Evolutionary conservation across 2,797 vertebrate species (phyloP).

Genomic region (Urosaurus nigricauda): DNA sequence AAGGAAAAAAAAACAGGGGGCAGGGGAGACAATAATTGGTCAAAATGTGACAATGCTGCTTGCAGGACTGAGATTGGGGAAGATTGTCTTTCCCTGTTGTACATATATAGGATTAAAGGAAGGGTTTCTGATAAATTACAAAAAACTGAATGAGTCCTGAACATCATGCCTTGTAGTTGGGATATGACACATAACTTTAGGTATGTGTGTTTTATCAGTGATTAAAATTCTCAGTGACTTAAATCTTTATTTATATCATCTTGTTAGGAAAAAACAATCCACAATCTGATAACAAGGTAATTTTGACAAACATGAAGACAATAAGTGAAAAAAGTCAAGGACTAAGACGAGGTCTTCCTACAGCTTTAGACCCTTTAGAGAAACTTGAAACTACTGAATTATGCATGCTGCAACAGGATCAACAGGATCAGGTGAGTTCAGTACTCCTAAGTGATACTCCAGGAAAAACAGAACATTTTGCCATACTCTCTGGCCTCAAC

Average conservation of each 20-base stretch:
- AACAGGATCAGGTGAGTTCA: constrained; percentile 45
- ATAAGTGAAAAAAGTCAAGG: constrained; percentile 78
- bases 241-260: constrained; percentile 51
- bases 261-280: constrained; percentile 82
- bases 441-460: neutral
- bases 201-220: neutral
- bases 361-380: constrained; percentile 47
- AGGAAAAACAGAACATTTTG: constrained; percentile 69
- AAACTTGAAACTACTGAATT: constrained; percentile 64
- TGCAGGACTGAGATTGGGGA: too few species aligned
- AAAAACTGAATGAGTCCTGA: neutral
- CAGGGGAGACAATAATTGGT: too few species aligned
- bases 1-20: too few species aligned
- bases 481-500: constrained; percentile 73
- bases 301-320: constrained; percentile 89
- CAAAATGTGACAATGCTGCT: too few species aligned
- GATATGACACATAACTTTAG: neutral
- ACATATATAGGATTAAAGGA: too few species aligned
- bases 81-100: too few species aligned
- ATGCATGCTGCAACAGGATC: constrained; percentile 49
- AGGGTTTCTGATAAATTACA: too few species aligned
- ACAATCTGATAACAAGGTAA: constrained; percentile 82
- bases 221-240: constrained; percentile 36
- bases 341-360: constrained; percentile 68
- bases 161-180: neutral